These are phyloP conservation scores for Hypocryptadius cinnamomeus DNA, from an alignment of 2,113 vertebrate species.

Conservation along the genomic window DNA sequence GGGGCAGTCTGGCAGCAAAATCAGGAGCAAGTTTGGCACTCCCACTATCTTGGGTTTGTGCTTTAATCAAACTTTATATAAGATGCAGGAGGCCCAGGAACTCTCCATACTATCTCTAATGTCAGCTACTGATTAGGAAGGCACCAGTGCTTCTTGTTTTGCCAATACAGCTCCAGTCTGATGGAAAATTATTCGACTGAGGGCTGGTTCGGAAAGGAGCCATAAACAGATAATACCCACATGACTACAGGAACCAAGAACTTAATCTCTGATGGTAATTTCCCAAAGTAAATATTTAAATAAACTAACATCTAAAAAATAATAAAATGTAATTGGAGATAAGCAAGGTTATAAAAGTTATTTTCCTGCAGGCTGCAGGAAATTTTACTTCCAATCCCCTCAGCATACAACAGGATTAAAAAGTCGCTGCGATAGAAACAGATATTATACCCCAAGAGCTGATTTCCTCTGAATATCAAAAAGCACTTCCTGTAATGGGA, in stretches of 20 bases:
- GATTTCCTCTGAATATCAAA: background rate
- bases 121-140: constrained; percentile 36
- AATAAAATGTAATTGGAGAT: constrained; percentile 47
- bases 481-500: background rate
- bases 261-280: constrained; percentile 53
- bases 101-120: background rate
- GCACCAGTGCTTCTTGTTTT: constrained; percentile 18
- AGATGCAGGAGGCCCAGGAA: constrained; percentile 37
- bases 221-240: constrained; percentile 41
- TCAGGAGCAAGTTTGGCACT: background rate
- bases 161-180: background rate
- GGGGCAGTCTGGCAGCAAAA: background rate
- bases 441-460: background rate
- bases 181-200: constrained; percentile 8
- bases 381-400: background rate
- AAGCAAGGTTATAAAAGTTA: constrained; percentile 36
- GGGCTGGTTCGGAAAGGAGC: constrained; percentile 4
- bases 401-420: background rate
- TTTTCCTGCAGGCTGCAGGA: background rate
- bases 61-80: constrained; percentile 34
- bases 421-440: background rate
- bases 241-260: constrained; percentile 52
- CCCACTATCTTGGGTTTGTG: background rate
- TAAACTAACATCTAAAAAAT: constrained; percentile 44
- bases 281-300: constrained; percentile 53